Conservation (phyloP, 1,140 invertebrate genomes). For the Diachasma alloeum region DNA sequence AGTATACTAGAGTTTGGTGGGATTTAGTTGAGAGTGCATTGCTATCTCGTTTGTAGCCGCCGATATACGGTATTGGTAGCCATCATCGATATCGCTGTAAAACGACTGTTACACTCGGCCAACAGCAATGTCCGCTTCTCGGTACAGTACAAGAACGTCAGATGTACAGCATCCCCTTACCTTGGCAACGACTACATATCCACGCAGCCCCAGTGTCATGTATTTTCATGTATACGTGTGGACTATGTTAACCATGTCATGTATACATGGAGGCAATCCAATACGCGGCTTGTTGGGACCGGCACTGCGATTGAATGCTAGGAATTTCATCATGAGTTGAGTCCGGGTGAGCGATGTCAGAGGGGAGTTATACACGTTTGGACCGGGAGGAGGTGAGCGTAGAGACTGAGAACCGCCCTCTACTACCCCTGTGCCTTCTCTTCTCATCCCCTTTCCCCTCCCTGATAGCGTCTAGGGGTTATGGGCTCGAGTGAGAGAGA, state of each 20-base stretch:
- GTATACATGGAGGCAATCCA: constrained; percentile 13
- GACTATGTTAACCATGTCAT: constrained; percentile 10
- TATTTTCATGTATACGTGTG: constrained; percentile 5
- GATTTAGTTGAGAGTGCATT: too few species aligned
- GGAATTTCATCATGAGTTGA: constrained; percentile 66
- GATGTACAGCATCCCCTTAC: neutral
- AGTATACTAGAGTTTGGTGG: too few species aligned
- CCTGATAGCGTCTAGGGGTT: neutral
- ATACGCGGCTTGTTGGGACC: constrained; percentile 50
- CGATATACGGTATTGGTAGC: constrained; percentile 6
- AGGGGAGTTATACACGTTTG: constrained; percentile 34
- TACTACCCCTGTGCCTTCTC: constrained; percentile 42
- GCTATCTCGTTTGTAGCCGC: neutral
- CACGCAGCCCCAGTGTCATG: neutral
- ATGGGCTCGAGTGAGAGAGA: neutral
- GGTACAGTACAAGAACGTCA: neutral
- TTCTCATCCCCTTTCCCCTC: neutral
- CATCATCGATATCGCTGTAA: neutral
- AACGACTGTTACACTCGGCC: neutral
- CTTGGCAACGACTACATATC: neutral
- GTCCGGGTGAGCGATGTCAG: constrained; percentile 44
- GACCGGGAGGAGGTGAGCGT: constrained; percentile 30
- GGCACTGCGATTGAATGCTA: constrained; percentile 64
- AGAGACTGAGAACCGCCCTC: constrained; percentile 52
- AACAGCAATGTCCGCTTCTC: neutral